Evolutionary conservation across 2,113 vertebrate species (phyloP).

Genomic region (Microcebus lehilahytsara): DNA sequence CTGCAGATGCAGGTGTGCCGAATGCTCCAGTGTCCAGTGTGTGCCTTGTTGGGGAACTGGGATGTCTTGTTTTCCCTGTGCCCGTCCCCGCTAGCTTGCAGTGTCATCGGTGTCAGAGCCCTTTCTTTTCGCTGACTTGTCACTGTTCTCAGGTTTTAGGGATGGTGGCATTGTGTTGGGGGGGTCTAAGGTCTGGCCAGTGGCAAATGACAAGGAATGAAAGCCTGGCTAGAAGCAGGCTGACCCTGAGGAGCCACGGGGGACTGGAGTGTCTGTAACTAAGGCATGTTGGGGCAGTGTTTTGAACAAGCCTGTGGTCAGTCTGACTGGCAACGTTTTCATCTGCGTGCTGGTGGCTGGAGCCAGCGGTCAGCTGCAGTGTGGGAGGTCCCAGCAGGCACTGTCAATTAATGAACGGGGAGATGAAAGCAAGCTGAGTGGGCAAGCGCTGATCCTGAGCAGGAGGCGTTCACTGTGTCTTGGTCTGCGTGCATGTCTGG

Average conservation of each 20-base stretch:
- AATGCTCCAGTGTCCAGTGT: too few relatives aligned
- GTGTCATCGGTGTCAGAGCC: fast-evolving
- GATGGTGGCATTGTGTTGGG: neutral
- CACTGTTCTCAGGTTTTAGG: fast-evolving
- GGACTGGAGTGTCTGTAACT: neutral
- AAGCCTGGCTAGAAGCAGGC: neutral
- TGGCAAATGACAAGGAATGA: neutral
- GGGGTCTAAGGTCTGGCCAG: neutral
- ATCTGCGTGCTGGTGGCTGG: neutral
- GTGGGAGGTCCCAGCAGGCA: fast-evolving
- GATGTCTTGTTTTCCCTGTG: fast-evolving
- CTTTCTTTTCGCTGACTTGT: fast-evolving
- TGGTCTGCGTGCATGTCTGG: fast-evolving
- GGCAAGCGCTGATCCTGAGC: neutral
- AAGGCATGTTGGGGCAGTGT: neutral
- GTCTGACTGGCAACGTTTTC: fast-evolving
- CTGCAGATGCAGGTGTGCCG: fast-evolving
- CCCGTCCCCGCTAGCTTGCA: neutral
- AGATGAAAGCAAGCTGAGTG: neutral
- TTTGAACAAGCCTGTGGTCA: neutral
- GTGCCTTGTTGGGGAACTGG: neutral
- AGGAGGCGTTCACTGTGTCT: neutral
- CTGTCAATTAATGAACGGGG: fast-evolving
- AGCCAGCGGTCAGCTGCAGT: fast-evolving
- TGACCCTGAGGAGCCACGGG: fast-evolving